Evolutionary conservation across 2,888 invertebrate genomes (phyloP).

Genomic region (Sinohyriopsis cumingii): DNA sequence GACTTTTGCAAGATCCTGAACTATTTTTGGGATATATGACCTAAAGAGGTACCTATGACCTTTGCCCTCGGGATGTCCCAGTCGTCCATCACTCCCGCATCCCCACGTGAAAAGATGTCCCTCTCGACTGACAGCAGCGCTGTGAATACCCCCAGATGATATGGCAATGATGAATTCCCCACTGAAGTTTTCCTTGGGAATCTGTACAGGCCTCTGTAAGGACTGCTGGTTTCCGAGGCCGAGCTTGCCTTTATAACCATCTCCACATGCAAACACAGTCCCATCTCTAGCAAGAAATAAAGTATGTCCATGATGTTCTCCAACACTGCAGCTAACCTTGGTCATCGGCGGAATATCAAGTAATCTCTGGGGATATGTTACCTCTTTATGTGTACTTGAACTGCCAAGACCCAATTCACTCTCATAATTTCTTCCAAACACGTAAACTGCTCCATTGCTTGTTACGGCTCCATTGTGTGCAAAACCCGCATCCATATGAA

Average conservation of each 20-base stretch:
- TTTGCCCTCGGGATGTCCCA: slow-evolving; percentile 57
- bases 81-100: slow-evolving; percentile 56
- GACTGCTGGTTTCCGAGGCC: slow-evolving; percentile 47
- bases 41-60: slow-evolving; percentile 56
- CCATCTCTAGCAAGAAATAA: slow-evolving; percentile 40
- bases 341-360: background rate
- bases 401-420: slow-evolving; percentile 44
- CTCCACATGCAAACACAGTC: slow-evolving; percentile 46
- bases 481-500: slow-evolving; percentile 45
- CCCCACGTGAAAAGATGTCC: slow-evolving; percentile 58
- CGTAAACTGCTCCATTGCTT: slow-evolving; percentile 36
- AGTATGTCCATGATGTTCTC: slow-evolving; percentile 58
- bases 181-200: slow-evolving; percentile 36
- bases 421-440: slow-evolving; percentile 48
- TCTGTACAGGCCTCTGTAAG: slow-evolving; percentile 23
- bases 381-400: slow-evolving; percentile 4
- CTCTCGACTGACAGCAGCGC: slow-evolving; percentile 42
- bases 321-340: slow-evolving; percentile 51
- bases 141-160: slow-evolving; percentile 55
- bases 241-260: slow-evolving; percentile 58
- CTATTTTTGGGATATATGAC: slow-evolving; percentile 44
- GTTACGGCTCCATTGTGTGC: slow-evolving; percentile 49
- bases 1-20: slow-evolving; percentile 34
- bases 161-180: slow-evolving; percentile 37
- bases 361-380: slow-evolving; percentile 10